Evolutionary conservation across 2,797 vertebrate species (phyloP).

Genomic region (Enteromius thamalakanensis): DNA sequence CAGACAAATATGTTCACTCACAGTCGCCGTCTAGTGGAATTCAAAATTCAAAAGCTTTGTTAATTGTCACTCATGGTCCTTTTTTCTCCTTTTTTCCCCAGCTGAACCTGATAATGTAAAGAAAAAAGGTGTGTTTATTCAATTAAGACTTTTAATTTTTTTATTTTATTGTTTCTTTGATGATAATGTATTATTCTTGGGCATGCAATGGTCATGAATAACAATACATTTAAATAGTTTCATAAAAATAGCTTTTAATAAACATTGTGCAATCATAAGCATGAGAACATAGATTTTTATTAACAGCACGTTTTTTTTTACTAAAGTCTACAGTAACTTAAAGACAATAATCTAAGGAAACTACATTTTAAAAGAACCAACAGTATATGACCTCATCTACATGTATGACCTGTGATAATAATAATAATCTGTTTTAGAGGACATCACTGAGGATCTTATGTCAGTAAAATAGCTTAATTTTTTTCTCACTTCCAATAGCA

Average conservation of each 20-base stretch:
- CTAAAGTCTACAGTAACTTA: neutral
- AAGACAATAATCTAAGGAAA: no score
- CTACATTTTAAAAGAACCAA: neutral
- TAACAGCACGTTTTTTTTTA: neutral
- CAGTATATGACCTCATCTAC: neutral
- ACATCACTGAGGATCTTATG: neutral
- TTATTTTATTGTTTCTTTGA: neutral
- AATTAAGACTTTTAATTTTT: neutral
- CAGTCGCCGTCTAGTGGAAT: neutral
- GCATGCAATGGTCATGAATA: neutral
- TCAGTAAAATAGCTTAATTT: neutral
- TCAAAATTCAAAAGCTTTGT: neutral
- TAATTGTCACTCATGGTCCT: neutral
- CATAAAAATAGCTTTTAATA: neutral
- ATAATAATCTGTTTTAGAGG: neutral
- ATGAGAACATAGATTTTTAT: neutral
- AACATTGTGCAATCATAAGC: neutral
- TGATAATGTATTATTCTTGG: neutral
- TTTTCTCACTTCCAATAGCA: neutral
- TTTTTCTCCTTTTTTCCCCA: neutral
- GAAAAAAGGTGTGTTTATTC: conserved; percentile 29
- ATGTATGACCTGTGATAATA: neutral
- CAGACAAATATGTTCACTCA: neutral
- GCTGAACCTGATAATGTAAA: conserved; percentile 23
- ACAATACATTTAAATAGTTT: neutral